phyloP scores from a whole-genome alignment of 1,140 invertebrate species.

The Drosophila ironensis region DNA sequence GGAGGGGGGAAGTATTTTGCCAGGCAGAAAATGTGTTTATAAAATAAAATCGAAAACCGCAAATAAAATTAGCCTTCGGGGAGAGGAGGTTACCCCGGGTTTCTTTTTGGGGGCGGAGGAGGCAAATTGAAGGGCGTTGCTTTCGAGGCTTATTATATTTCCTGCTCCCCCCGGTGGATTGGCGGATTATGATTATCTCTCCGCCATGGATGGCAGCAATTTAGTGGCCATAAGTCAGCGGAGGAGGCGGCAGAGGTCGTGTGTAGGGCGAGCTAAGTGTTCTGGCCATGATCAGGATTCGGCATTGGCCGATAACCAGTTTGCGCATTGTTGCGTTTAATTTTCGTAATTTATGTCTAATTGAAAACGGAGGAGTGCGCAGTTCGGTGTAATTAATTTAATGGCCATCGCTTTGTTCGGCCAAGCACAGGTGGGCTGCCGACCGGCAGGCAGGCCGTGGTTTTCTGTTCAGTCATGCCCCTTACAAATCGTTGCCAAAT shows the following conservation, averaged over 20 bases:
- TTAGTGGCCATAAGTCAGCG: constrained; percentile 59
- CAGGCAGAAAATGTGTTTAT: constrained; percentile 47
- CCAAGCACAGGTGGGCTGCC: constrained; percentile 38
- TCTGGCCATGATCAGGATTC: constrained; percentile 30
- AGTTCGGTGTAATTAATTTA: constrained; percentile 68
- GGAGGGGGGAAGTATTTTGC: background rate
- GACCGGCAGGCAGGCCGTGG: constrained; percentile 7
- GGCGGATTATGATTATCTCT: constrained; percentile 42
- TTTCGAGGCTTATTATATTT: constrained; percentile 63
- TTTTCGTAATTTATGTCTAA: constrained; percentile 62
- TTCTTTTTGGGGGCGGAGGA: background rate
- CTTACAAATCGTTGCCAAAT: constrained; percentile 33
- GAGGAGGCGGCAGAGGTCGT: constrained; percentile 24
- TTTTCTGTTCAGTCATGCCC: constrained; percentile 30
- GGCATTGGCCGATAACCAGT: constrained; percentile 44
- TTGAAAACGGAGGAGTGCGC: constrained; percentile 56
- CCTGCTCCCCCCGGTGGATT: constrained; percentile 49
- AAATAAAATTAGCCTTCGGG: constrained; percentile 64
- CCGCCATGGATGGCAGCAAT: constrained; percentile 31
- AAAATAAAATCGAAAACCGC: constrained; percentile 69
- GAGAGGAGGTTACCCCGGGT: background rate
- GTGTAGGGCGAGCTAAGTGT: constrained; percentile 37
- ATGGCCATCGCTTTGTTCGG: constrained; percentile 63
- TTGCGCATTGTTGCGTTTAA: constrained; percentile 22
- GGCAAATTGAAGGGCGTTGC: constrained; percentile 69